Evolutionary conservation across 2,888 invertebrate species (phyloP).

Genomic region (Mylabris sibirica): DNA sequence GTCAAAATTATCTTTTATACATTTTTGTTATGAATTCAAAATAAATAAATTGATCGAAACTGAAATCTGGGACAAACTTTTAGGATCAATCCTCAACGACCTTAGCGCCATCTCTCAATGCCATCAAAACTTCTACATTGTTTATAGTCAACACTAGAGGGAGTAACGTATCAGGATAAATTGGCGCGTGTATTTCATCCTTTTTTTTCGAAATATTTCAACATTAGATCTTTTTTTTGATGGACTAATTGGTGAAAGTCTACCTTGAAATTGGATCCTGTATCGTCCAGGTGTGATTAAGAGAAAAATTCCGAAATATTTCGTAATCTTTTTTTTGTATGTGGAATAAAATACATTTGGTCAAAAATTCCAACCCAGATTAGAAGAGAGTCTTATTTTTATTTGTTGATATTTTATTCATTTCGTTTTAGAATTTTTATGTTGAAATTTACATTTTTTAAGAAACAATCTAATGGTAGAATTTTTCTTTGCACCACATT

Average conservation of each 20-base stretch:
- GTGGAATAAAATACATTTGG: neutral
- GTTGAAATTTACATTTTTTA: slow-evolving; percentile 21
- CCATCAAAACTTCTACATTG: neutral
- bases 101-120: neutral
- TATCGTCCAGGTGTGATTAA: neutral
- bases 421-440: neutral
- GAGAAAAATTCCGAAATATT: neutral
- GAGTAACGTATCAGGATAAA: neutral
- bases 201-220: neutral
- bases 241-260: neutral
- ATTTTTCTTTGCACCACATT: slow-evolving; percentile 31
- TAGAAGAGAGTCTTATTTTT: neutral
- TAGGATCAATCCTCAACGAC: neutral
- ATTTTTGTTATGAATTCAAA: neutral
- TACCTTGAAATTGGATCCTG: neutral
- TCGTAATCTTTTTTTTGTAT: neutral
- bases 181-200: neutral
- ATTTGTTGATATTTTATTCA: neutral
- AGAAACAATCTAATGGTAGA: slow-evolving; percentile 29
- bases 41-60: neutral
- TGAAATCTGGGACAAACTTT: slow-evolving; percentile 10
- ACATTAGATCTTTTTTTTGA: no score
- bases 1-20: neutral
- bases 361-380: neutral
- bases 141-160: neutral